These are phyloP conservation scores for Seriola rivoliana DNA, from an alignment of 2,113 vertebrate species.

Conservation along the genomic window DNA sequence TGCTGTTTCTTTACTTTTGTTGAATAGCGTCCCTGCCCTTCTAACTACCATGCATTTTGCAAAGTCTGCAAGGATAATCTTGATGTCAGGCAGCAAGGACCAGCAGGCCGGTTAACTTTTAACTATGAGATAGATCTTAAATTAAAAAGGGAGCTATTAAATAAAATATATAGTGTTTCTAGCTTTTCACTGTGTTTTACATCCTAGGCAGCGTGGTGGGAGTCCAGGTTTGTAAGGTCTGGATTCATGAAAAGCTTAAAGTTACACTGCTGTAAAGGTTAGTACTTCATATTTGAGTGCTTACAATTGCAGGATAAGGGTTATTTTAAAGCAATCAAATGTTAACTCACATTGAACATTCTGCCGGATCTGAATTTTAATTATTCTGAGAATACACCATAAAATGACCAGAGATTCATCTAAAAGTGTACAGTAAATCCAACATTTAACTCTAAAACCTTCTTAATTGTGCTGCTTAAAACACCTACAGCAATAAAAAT, in stretches of 20 bases:
- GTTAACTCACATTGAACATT: neutral
- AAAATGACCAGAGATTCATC: neutral
- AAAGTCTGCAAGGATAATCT: neutral
- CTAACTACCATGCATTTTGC: conserved; percentile 6
- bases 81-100: neutral
- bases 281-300: neutral
- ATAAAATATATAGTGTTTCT: neutral
- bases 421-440: neutral
- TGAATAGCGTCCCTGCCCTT: neutral
- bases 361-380: neutral
- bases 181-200: neutral
- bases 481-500: neutral
- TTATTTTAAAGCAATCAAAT: neutral
- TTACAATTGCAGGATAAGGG: neutral
- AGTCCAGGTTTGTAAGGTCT: conserved; percentile 2
- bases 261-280: neutral
- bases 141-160: neutral
- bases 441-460: neutral
- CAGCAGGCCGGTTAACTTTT: conserved; percentile 1
- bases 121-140: neutral
- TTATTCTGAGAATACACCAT: neutral
- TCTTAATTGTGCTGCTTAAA: neutral
- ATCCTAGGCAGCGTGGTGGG: neutral
- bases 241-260: neutral
- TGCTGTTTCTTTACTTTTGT: neutral